Evolutionary conservation across 2,113 vertebrate genomes (phyloP).

Genomic region (Percina caprodes): DNA sequence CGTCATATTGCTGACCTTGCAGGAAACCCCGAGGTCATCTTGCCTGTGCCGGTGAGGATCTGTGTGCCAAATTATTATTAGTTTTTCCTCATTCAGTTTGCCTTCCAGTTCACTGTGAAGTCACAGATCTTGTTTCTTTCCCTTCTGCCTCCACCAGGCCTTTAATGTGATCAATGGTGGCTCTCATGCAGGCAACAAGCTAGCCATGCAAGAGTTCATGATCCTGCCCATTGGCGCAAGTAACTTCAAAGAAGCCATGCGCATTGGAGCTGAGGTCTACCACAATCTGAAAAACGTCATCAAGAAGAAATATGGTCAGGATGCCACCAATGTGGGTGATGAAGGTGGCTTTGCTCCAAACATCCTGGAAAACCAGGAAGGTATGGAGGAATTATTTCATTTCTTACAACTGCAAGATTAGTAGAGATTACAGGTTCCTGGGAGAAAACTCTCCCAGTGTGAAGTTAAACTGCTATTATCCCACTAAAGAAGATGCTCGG

Average conservation of each 20-base stretch:
- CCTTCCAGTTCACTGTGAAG: neutral
- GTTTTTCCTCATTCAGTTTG: neutral
- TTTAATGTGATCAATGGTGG: conserved; percentile 99
- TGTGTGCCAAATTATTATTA: neutral
- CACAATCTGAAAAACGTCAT: conserved; percentile 98
- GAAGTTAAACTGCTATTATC: neutral
- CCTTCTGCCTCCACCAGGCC: conserved; percentile 81
- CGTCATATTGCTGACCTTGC: conserved; percentile 96
- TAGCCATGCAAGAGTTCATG: conserved; percentile 99
- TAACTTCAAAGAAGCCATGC: conserved; percentile 94
- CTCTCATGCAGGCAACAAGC: conserved; percentile 97
- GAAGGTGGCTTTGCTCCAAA: conserved; percentile 98
- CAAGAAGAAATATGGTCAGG: conserved; percentile 97
- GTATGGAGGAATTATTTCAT: conserved; percentile 68
- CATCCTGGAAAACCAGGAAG: conserved; percentile 98
- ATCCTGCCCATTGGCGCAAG: conserved; percentile 93
- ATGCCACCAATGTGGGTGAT: conserved; percentile 96
- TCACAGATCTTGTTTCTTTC: neutral
- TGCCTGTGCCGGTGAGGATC: conserved; percentile 93
- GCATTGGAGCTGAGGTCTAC: conserved; percentile 96
- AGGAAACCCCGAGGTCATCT: conserved; percentile 91
- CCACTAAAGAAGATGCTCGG: neutral
- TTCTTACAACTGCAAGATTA: neutral
- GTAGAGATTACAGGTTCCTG: neutral
- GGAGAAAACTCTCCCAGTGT: neutral